These are phyloP conservation scores for Cataglyphis altisquamis DNA, from an alignment of 2,888 invertebrate species.

Conservation along the genomic window DNA sequence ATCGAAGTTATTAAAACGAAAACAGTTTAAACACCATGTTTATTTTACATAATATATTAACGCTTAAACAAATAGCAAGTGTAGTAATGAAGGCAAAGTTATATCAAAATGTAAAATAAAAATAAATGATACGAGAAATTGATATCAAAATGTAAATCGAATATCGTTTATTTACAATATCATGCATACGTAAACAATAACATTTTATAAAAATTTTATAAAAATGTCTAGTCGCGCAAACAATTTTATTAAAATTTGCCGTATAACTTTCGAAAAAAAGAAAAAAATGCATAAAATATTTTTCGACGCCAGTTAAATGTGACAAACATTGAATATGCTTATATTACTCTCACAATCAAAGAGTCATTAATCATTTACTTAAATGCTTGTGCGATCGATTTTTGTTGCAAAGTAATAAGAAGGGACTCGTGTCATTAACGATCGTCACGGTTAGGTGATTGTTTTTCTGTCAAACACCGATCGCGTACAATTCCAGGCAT, in stretches of 20 bases:
- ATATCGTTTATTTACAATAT: neutral
- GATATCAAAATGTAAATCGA: slow-evolving; percentile 19
- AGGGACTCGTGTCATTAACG: neutral
- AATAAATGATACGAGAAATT: neutral
- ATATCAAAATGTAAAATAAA: neutral
- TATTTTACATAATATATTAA: slow-evolving; percentile 8
- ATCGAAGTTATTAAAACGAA: slow-evolving; percentile 10
- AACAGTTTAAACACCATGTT: neutral
- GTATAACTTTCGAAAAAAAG: neutral
- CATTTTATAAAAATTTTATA: too few relatives aligned
- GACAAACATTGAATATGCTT: neutral
- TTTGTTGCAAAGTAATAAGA: neutral
- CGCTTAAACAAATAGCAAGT: neutral
- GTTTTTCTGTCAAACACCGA: neutral
- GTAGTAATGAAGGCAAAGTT: neutral
- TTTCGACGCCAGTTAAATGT: neutral
- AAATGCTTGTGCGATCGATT: neutral
- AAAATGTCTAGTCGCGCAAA: neutral
- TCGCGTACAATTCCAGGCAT: neutral
- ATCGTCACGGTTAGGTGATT: neutral
- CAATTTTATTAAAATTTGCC: slow-evolving; percentile 13
- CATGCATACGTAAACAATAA: neutral
- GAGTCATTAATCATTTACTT: neutral
- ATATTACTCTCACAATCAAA: neutral
- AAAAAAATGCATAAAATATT: slow-evolving; percentile 1